Conservation (phyloP, 2,888 invertebrate genomes). For the Gnatocerus cornutus region DNA sequence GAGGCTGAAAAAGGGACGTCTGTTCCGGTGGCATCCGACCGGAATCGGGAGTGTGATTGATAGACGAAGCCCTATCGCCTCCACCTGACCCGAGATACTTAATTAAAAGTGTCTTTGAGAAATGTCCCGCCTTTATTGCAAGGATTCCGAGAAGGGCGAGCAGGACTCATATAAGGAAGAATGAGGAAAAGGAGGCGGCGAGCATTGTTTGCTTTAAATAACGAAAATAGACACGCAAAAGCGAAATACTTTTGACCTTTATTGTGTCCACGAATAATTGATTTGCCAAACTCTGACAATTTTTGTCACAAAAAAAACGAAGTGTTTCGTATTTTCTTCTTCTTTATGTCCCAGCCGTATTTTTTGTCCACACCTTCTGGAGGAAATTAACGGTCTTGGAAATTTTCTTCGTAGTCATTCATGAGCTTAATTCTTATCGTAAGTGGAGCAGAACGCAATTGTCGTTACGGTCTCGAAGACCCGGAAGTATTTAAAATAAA, state of each 20-base stretch:
- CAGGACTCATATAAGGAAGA: slow-evolving; percentile 3
- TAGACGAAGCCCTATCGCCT: slow-evolving; percentile 55
- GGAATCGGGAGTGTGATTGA: slow-evolving; percentile 55
- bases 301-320: no score
- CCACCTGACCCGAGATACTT: slow-evolving; percentile 60
- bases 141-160: slow-evolving; percentile 32
- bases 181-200: not conserved
- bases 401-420: no score
- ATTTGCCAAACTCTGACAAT: no score
- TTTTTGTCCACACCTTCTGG: no score
- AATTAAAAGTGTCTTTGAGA: slow-evolving; percentile 63
- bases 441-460: slow-evolving; percentile 13
- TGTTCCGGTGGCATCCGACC: slow-evolving; percentile 49
- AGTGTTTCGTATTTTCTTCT: no score
- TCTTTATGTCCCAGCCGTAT: no score
- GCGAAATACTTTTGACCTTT: no score
- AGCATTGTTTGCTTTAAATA: not conserved
- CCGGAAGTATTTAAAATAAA: slow-evolving; percentile 26
- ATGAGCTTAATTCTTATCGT: not conserved
- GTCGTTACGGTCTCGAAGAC: slow-evolving; percentile 8
- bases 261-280: no score
- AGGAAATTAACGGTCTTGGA: no score
- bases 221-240: not conserved
- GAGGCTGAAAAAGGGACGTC: slow-evolving; percentile 53
- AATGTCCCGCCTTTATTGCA: slow-evolving; percentile 45